These are phyloP conservation scores for Micromesistius poutassou DNA, from an alignment of 2,797 vertebrate species.

Conservation along the genomic window DNA sequence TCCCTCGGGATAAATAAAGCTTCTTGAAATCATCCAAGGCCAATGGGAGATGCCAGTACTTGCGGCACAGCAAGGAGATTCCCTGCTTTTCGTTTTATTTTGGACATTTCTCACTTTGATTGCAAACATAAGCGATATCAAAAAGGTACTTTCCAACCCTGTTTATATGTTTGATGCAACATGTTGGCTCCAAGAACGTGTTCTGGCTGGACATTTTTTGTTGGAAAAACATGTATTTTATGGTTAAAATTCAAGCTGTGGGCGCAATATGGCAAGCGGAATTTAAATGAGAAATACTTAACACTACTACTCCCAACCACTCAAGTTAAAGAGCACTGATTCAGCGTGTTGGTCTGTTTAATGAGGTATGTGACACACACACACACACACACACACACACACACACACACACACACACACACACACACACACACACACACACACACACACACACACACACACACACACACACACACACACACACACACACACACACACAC, in stretches of 20 bases:
- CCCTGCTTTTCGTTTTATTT: background rate
- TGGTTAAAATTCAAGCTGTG: background rate
- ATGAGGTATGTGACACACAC: background rate
- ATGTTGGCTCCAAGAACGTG: background rate
- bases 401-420: background rate
- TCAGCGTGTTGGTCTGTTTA: background rate
- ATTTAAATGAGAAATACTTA: background rate
- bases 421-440: conserved; percentile 1
- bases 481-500: no score
- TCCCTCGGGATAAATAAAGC: no score
- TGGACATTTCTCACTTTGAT: background rate
- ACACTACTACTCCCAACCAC: background rate
- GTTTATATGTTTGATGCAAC: background rate
- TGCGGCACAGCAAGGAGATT: background rate
- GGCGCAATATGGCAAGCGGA: background rate
- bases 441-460: conserved; percentile 1
- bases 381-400: background rate
- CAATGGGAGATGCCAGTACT: background rate
- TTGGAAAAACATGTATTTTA: background rate
- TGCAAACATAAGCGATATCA: background rate
- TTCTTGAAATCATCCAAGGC: no score
- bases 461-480: no score
- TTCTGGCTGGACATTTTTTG: background rate
- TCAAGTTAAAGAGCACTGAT: background rate
- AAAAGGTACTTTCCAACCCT: background rate